Conservation (phyloP, 1,140 invertebrate species). For the Apis mellifera region Amel_HAv3.1 CM009935.2:2829501-2830000, state of each 20-base stretch:
- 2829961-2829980: neutral
- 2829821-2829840: slow-evolving; percentile 43
- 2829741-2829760: neutral
- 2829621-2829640: neutral
- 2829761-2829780: neutral
- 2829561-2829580: too few relatives aligned
- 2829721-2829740: slow-evolving; percentile 13
- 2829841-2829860: slow-evolving; percentile 48
- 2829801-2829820: slow-evolving; percentile 27
- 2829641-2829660: slow-evolving; percentile 17
- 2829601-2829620: too few relatives aligned
- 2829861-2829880: slow-evolving; percentile 79
- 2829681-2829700: slow-evolving; percentile 15
- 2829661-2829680: neutral
- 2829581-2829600: too few relatives aligned
- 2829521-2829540: too few relatives aligned
- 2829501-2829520: too few relatives aligned
- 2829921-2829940: neutral
- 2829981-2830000: neutral
- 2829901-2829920: slow-evolving; percentile 73
- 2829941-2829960: too few relatives aligned
- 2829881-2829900: slow-evolving; percentile 64
- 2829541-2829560: too few relatives aligned
- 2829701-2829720: slow-evolving; percentile 2
- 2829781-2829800: too few relatives aligned